Evolutionary conservation across 2,797 vertebrate species (phyloP), one percentile per base, ranked within the genome.

Genomic region (Falco berigora): DNA sequence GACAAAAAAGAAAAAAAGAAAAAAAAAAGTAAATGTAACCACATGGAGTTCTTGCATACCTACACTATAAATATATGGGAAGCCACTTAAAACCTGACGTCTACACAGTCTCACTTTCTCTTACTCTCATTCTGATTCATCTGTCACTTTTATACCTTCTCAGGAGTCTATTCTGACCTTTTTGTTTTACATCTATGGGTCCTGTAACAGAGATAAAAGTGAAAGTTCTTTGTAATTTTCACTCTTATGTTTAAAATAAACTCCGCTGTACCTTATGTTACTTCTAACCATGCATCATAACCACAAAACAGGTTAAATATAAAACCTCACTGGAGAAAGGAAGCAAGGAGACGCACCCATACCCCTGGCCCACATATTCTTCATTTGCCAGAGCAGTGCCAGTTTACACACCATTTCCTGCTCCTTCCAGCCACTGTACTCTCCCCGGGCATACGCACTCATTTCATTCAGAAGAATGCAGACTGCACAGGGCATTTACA

Each of bases 111-210:
- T 93, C 68, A 55, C 30, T 96, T 92, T 90, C 73, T 87, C 62
- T 90, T 80, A 67, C 44, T 91, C 61, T 94, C 50, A 78, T 59
- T 69, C 80, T 86, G 62, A 78, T 90, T 86, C 49, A 89, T 75
- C 64, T 85, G 67, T 53, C 55, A 58, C 36, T 88, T 94, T 88
- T 56, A 61, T 46, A 74, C 32, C 23, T 92, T 63, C 62, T 84
- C 64, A 83, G 58, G 34, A 73, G 46, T 47, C 78, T 80, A 74
- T 58, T 91, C 49, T 76, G 63, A 87, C 27, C 24, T 38, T 36
- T 79, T 53, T 58, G 38, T 47, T 89, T 93, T 47, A 5, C 12
- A 80, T 74, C 40, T 88, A 11, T 23, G 34, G 38, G 34, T 50
- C 55, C 61, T 80, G 83, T 62, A 82, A 74, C 6, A 76, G 44